Evolutionary conservation across 2,888 invertebrate genomes (phyloP).

Genomic region (Psylliodes chrysocephalus): DNA sequence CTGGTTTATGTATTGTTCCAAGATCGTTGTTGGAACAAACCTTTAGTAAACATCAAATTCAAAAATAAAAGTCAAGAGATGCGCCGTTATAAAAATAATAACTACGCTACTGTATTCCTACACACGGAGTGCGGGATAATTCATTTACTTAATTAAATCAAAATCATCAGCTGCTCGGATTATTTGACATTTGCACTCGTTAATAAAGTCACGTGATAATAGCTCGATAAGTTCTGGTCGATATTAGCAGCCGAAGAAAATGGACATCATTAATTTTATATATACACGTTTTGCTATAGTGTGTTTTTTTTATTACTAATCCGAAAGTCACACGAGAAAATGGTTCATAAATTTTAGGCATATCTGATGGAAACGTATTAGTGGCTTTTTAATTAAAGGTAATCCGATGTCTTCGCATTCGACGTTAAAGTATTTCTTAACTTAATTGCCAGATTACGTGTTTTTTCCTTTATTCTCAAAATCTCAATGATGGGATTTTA

Average conservation of each 20-base stretch:
- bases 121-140: not conserved
- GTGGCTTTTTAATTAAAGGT: slow-evolving; percentile 7
- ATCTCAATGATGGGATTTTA: no score
- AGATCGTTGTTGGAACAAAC: no score
- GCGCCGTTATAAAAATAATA: no score
- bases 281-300: slow-evolving; percentile 2
- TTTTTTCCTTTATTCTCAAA: no score
- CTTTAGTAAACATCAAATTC: no score
- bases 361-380: slow-evolving; percentile 11
- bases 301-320: slow-evolving; percentile 5
- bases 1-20: no score
- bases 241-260: slow-evolving; percentile 3
- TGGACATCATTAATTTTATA: slow-evolving; percentile 2
- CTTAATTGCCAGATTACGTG: not conserved
- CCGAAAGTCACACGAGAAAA: slow-evolving; percentile 20
- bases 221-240: slow-evolving; percentile 4
- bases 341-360: slow-evolving; percentile 15
- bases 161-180: slow-evolving; percentile 20
- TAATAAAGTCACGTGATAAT: slow-evolving; percentile 23
- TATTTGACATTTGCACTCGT: slow-evolving; percentile 21
- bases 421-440: not conserved
- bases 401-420: not conserved
- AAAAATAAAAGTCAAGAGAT: no score
- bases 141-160: slow-evolving; percentile 21
- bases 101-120: slow-evolving; percentile 6